Evolutionary conservation across 2,113 vertebrate species (phyloP), one percentile per base, ranked within the genome.

Genomic region (Gadus chalcogrammus): DNA sequence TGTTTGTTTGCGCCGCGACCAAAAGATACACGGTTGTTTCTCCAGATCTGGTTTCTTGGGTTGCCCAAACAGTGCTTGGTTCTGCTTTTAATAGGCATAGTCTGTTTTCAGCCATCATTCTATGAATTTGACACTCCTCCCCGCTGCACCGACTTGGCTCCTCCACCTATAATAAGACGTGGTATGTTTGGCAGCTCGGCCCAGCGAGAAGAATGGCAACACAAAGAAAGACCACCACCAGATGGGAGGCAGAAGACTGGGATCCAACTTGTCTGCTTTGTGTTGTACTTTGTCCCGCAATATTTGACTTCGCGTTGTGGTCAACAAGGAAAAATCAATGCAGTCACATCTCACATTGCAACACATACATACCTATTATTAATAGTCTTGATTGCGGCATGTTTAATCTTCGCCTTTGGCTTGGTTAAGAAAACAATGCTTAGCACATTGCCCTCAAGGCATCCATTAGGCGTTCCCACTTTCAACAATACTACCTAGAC

Each of bases 151-250:
- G 61, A 85, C 75, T 71, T 65, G 58, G 75, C 75, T 82, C 79
- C 87, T 82, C 90, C 86, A 86, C 85, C 89, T 90, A 87, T 91
- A 90, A 93, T 89, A 89, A 92, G 87, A 85, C 38, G 6, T 75
- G 85, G 83, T 89, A 89, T 89, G 88, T 78, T 74, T 87, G 87
- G 87, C 88, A 91, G 87, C 79, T 62, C 69, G 72, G 79, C 77
- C 79, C 80, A 75, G 74, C 73, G 20, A 72, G 67, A 13, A 65
- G 59, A 81, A 79, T 85, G 83, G 77, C 73, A 82, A 88, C 88
- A 87, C 82, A 90, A 86, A 80, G 67, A 65, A 66, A 85, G 69
- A 71, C 66, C 66, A 72, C 74, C 72, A 72, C 42, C 42, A 48
- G 42, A 48, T 62, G 5, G 48, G 66, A 80, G 71, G n/a, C 27